Conservation (phyloP, 2,888 invertebrate species). For the Aromia moschata region DNA sequence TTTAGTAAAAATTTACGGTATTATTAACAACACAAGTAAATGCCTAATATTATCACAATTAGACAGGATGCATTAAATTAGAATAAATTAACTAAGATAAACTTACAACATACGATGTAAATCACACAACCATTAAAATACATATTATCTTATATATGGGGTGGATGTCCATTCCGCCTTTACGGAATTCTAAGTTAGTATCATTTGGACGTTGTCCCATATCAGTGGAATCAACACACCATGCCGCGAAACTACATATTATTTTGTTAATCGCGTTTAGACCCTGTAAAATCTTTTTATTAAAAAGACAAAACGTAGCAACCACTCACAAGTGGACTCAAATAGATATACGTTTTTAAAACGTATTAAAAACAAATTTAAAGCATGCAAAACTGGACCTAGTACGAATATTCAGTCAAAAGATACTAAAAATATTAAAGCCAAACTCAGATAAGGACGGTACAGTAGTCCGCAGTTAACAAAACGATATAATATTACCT, state of each 20-base stretch:
- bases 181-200: no score
- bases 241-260: no score
- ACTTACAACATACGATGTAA: background rate
- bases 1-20: no score
- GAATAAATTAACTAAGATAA: background rate
- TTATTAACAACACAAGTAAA: background rate
- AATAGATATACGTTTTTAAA: no score
- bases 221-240: no score
- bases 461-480: background rate
- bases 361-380: constrained; percentile 2
- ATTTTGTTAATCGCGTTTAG: no score
- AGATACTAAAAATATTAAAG: constrained; percentile 11
- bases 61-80: background rate
- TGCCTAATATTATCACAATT: constrained; percentile 16
- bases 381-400: constrained; percentile 1
- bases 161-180: no score
- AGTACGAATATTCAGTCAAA: constrained; percentile 14
- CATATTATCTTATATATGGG: no score
- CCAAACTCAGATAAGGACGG: constrained; percentile 11
- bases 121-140: no score
- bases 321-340: background rate
- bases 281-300: background rate
- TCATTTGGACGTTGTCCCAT: no score
- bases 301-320: background rate
- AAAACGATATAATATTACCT: background rate